A percentile compares a stretch with the other conserved stretches of the same genome.
Conservation (phyloP, 2,797 vertebrate genomes). For the Parotocinclus haroldoi region DNA sequence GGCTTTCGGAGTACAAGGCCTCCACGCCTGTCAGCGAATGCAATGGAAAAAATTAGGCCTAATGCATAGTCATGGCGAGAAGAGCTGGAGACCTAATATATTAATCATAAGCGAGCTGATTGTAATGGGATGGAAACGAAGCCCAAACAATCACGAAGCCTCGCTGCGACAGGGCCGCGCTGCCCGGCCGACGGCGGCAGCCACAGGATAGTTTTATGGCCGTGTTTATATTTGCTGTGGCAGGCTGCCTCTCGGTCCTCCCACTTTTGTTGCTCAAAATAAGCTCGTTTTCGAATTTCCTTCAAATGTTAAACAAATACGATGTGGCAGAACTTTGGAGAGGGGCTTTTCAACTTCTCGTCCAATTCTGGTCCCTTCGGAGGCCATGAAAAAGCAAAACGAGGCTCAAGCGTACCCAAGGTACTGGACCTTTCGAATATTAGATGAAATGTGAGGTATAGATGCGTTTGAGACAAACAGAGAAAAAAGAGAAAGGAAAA, state of each 20-base stretch:
- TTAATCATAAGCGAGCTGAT: conserved; percentile 39
- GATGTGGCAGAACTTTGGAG: conserved; percentile 31
- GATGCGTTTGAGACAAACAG: background rate
- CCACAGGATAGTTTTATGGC: conserved; percentile 70
- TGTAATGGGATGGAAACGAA: conserved; percentile 37
- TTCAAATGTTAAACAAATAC: conserved; percentile 66
- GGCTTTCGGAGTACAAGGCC: conserved; percentile 27
- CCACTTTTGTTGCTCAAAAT: conserved; percentile 70
- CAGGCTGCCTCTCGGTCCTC: conserved; percentile 59
- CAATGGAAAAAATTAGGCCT: conserved; percentile 33
- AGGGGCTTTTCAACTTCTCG: background rate
- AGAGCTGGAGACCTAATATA: conserved; percentile 35
- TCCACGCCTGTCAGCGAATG: conserved; percentile 29
- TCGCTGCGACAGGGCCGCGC: conserved; percentile 38
- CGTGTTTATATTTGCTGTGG: conserved; percentile 71
- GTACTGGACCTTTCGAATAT: no score
- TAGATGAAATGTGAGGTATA: no score
- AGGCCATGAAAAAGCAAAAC: background rate
- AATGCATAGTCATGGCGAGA: conserved; percentile 34
- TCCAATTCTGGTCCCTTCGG: background rate
- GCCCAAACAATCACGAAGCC: conserved; percentile 35
- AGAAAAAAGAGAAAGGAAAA: background rate
- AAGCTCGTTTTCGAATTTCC: conserved; percentile 62
- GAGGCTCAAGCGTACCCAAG: background rate
- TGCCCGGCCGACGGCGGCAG: conserved; percentile 59